Evolutionary conservation across 2,888 invertebrate genomes (phyloP).

Genomic region (Entomobrya proxima): DNA sequence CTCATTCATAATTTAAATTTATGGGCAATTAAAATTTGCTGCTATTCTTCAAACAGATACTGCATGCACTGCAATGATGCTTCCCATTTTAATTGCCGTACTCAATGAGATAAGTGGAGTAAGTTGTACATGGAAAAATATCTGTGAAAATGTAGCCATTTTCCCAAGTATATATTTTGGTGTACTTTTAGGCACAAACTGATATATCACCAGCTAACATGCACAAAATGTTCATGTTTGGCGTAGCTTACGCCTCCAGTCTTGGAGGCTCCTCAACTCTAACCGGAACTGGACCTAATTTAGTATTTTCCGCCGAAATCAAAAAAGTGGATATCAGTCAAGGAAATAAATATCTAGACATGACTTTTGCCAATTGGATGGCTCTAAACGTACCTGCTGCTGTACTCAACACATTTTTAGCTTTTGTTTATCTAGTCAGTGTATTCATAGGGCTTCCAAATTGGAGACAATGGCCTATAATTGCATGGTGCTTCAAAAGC

Average conservation of each 20-base stretch:
- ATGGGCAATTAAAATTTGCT: too few species aligned
- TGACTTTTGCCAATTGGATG: slow-evolving; percentile 92
- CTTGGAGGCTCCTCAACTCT: slow-evolving; percentile 62
- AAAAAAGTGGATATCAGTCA: slow-evolving; percentile 64
- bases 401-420: slow-evolving; percentile 83
- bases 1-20: neutral
- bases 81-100: slow-evolving; percentile 92
- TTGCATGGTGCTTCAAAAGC: too few species aligned
- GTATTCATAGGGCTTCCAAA: slow-evolving; percentile 60
- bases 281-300: slow-evolving; percentile 69
- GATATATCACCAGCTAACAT: slow-evolving; percentile 23
- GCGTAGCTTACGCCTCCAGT: slow-evolving; percentile 66
- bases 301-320: slow-evolving; percentile 63
- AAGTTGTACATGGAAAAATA: neutral
- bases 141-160: neutral
- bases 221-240: slow-evolving; percentile 66
- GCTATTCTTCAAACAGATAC: slow-evolving; percentile 42
- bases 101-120: slow-evolving; percentile 83
- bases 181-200: neutral
- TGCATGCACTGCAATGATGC: slow-evolving; percentile 88
- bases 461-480: slow-evolving; percentile 57
- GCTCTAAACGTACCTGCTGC: slow-evolving; percentile 90
- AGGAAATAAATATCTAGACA: slow-evolving; percentile 55
- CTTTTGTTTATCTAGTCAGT: slow-evolving; percentile 81
- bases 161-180: neutral